A percentile compares a stretch with the other conserved stretches of the same genome.
phyloP scores from a whole-genome alignment of 2,113 vertebrate species.

The Oreochromis tanganicae region DNA sequence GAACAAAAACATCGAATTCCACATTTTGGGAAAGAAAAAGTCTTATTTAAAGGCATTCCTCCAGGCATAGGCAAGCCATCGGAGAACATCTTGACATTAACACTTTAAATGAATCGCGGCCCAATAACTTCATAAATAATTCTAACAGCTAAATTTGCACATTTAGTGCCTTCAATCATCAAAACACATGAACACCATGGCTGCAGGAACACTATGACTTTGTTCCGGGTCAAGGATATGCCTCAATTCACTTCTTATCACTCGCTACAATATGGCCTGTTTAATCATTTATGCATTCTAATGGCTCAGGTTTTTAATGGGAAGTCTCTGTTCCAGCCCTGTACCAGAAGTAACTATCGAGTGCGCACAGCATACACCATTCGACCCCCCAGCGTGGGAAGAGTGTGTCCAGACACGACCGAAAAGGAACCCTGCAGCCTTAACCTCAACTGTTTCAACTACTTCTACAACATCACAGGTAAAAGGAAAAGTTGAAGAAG shows the following conservation, averaged over 20 bases:
- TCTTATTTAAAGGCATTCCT: neutral
- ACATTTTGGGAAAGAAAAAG: neutral
- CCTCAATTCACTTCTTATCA: neutral
- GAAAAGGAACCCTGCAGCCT: conserved; percentile 84
- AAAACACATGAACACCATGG: neutral
- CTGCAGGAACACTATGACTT: neutral
- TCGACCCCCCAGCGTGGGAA: conserved; percentile 79
- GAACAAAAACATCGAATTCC: neutral
- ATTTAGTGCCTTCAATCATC: neutral
- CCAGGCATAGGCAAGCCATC: neutral
- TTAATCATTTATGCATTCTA: neutral
- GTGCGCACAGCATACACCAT: conserved; percentile 79
- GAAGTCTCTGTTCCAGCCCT: conserved; percentile 79
- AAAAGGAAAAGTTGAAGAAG: neutral
- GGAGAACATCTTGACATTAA: neutral
- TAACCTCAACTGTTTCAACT: conserved; percentile 96
- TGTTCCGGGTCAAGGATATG: neutral
- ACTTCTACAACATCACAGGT: conserved; percentile 98
- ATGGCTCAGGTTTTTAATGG: neutral
- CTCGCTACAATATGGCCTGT: neutral
- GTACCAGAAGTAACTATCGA: conserved; percentile 77
- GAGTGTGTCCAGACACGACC: conserved; percentile 76
- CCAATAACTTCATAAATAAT: neutral
- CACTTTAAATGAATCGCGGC: neutral
- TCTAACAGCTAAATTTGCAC: neutral